Base-by-base conservation (phyloP, 2,888 invertebrate genomes). In the Rhagonycha fulva region DNA sequence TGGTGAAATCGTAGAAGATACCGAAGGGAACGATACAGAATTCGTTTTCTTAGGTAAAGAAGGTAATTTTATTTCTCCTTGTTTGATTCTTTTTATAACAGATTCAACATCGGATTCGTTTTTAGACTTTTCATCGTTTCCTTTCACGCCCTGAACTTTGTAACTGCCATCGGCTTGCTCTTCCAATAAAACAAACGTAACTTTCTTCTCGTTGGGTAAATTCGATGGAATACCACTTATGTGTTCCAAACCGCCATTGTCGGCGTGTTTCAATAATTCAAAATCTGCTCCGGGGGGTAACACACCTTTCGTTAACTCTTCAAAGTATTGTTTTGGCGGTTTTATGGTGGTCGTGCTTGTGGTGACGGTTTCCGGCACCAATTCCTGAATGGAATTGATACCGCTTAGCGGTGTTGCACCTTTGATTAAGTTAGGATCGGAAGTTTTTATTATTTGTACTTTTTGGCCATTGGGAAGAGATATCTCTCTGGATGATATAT, bases 111-210 rank as follows among this genome's bases (percentile, higher is more conserved):
- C 95, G 4, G 92, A 91, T 68, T 93, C 93, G 80, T 92, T 92
- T 84, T 92, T 91, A 81, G 92, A 93, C 73, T 93, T 91, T 81
- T 92, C 93, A 1, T 92, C 90, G 82, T 94, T 95, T 0, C 95
- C 94, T 88, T 94, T 94, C 0, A 95, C 93, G 1, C 95, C 95
- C 85, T 95, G 95, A 0, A 96, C 95, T 87, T 95, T 95, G 81
- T 94, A 94, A 24, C 94, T 94, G 7, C 96, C 96, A 83, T 96
- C 96, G 4, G 94, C 91, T 85, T 96, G 96, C 85, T 96, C 96
- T 86, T 96, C 96, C 11, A 96, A 88, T 66, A 96, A 93, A 0
- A 96, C 96, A 83, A 96, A 96, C 0, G 96, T 96, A 0, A 96
- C 95, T 85, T 95, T 95, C 87, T 95, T 95, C 80, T 93, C 91